Percentiles rank a stretch among this genome's conserved stretches.
Evolutionary conservation across 30 jellyfish, hydroid and myxozoan species (phyloP).

Genomic region (Nemopilema nomurai): DNA sequence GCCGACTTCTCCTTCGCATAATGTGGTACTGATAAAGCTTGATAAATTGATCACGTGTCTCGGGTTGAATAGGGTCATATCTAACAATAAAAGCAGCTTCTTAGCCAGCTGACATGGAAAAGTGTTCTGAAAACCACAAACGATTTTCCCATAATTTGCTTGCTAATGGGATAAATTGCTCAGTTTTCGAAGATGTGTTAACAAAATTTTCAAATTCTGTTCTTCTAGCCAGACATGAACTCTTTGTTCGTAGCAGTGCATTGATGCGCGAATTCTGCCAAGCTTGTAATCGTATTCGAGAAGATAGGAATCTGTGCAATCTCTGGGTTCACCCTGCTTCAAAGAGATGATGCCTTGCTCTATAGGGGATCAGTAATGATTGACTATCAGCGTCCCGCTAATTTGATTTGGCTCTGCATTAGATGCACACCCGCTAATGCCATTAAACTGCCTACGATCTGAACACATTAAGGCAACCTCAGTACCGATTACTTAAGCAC

Average conservation of each 20-base stretch:
- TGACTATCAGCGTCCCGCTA: slow-evolving; percentile 9
- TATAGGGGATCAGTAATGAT: slow-evolving; percentile 6
- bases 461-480: background rate
- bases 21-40: no score
- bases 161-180: slow-evolving; percentile 3
- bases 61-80: background rate
- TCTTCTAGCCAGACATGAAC: slow-evolving; percentile 4
- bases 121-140: slow-evolving; percentile 8
- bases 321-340: slow-evolving; percentile 7
- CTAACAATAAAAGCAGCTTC: background rate
- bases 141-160: slow-evolving; percentile 13
- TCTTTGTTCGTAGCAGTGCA: background rate
- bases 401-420: slow-evolving; percentile 21
- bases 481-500: background rate
- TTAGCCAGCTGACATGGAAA: background rate
- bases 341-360: slow-evolving; percentile 40
- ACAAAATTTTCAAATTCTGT: background rate
- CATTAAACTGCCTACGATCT: background rate
- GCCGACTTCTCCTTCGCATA: background rate
- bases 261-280: slow-evolving; percentile 18
- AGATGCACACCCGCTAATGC: slow-evolving; percentile 26
- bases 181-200: background rate
- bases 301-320: slow-evolving; percentile 34
- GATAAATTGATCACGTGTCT: background rate
- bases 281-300: slow-evolving; percentile 20